These are phyloP conservation scores for Misgurnus mizolepis DNA, from an alignment of 2,113 vertebrate species.

Conservation along the genomic window DNA sequence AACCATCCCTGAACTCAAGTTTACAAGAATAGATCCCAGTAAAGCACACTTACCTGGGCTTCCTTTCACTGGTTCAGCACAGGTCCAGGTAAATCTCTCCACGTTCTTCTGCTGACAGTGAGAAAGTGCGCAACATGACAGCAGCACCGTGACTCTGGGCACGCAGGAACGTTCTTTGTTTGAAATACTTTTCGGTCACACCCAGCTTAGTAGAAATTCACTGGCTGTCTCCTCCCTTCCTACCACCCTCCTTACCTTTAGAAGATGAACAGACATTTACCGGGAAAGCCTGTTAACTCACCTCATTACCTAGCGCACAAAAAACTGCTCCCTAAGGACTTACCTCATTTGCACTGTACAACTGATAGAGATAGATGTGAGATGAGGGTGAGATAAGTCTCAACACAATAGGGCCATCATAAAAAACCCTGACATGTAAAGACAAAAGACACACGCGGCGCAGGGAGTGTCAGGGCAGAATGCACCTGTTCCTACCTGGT, in stretches of 20 bases:
- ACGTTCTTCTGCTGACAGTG: conserved; percentile 27
- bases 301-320: neutral
- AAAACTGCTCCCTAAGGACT: conserved; percentile 48
- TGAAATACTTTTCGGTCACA: conserved; percentile 78
- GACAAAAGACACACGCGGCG: neutral
- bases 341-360: conserved; percentile 54
- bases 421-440: neutral
- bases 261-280: conserved; percentile 26
- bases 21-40: neutral
- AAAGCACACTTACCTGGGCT: neutral
- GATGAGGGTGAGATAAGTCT: conserved; percentile 16
- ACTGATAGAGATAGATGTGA: conserved; percentile 47
- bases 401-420: neutral
- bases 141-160: conserved; percentile 44
- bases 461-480: neutral
- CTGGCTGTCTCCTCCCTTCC: conserved; percentile 48
- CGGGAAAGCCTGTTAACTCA: conserved; percentile 3
- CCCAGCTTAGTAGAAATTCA: conserved; percentile 81
- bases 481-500: neutral
- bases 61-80: neutral
- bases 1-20: neutral
- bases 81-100: neutral
- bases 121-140: conserved; percentile 43
- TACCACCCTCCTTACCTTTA: conserved; percentile 36
- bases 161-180: conserved; percentile 61